A percentile compares a stretch with the other conserved stretches of the same genome.
These are phyloP conservation scores for Hyphantria cunea DNA, from an alignment of 1,140 invertebrate genomes.

Conservation along the genomic window DNA sequence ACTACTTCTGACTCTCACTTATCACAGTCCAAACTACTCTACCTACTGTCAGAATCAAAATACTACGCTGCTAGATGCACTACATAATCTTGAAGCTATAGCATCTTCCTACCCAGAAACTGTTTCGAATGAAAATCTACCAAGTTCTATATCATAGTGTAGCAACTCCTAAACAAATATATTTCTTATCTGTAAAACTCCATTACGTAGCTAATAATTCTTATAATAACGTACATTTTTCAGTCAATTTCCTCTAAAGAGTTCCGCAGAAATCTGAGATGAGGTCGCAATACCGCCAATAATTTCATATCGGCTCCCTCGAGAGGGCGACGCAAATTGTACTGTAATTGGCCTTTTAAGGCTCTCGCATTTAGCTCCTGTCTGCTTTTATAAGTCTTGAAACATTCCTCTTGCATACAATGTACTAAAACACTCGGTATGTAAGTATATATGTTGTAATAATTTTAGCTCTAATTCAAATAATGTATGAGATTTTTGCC, in stretches of 20 bases:
- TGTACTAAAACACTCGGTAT: not conserved
- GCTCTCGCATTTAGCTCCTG: constrained; percentile 57
- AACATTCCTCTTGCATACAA: constrained; percentile 29
- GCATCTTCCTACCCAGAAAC: too few species aligned
- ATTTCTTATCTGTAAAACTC: too few species aligned
- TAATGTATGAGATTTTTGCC: not conserved
- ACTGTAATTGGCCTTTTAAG: constrained; percentile 72
- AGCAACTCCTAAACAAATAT: too few species aligned
- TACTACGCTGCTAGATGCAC: too few species aligned
- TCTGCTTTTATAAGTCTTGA: constrained; percentile 59
- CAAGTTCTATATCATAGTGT: too few species aligned
- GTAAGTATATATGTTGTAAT: not conserved
- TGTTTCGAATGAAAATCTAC: too few species aligned
- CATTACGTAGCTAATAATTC: too few species aligned
- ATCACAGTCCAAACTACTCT: too few species aligned
- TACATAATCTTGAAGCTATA: too few species aligned
- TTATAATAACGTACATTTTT: too few species aligned
- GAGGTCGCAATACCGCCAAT: constrained; percentile 41
- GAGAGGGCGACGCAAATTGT: constrained; percentile 57
- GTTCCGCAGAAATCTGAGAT: constrained; percentile 24
- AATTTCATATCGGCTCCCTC: constrained; percentile 59
- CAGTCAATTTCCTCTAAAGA: not conserved
- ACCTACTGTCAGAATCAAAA: too few species aligned
- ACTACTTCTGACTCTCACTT: too few species aligned
- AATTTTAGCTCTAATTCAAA: not conserved